Base-by-base conservation (phyloP, 2,113 vertebrate species). In the Poecilia latipinna region DNA sequence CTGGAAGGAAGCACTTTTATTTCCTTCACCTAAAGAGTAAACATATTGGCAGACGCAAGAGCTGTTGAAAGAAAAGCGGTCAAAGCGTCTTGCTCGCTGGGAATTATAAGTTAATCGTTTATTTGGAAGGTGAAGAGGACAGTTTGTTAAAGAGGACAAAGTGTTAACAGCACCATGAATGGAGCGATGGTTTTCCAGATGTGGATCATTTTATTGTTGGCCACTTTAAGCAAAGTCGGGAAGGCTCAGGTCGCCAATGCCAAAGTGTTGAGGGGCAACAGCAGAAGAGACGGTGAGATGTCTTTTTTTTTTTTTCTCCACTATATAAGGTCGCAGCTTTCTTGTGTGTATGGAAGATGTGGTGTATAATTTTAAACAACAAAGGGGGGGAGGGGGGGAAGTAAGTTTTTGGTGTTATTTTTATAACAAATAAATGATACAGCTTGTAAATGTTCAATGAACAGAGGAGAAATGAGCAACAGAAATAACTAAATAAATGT, bases 251-350 rank as follows among this genome's bases (percentile, higher is more conserved):
- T 91, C 33, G 74, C 88, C 51, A 85, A 68, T 6, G 79, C 82
- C 64, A 91, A n/a, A 80, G 88, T 90, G 51, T 61, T 91, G 26
- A 85, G 87, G 39, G 78, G 89, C 37, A 93, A 90, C 88, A 44
- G 61, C 35, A 85, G 91, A 68, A 88, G 85, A 80, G 87, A 92
- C 51, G 93, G 93, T 93, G 67, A 92, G 92, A 61, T 33, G 8
- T 10, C 12, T 68, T 3, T 19, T 72, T 37, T 0, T 22, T 0
- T 4, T 19, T 68, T 42, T 2, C 35, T 33, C 3, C 24, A 3
- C 12, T 35, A n/a, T 57, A 10, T 11, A 57, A 57, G 51, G 24
- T 57, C 10, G 51, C 51, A 57, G 51, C 8, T 22, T 24, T 19
- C 22, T n/a, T n/a, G 24, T 57, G n/a, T 57, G 35, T 12, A 37